Conservation (phyloP, 2,888 invertebrate species). For the Drosophila yooni region DNA sequence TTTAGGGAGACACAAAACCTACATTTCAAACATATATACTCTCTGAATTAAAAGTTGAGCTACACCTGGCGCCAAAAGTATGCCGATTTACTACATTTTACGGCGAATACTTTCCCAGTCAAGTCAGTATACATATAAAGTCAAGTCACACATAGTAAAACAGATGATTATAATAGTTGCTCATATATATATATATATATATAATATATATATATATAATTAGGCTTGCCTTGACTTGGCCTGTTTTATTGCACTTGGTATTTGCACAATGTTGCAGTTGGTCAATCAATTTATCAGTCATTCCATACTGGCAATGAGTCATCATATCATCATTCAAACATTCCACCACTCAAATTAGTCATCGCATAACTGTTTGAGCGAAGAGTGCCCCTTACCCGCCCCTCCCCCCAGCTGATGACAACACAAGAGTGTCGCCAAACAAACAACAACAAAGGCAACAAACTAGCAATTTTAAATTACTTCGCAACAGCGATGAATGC, state of each 20-base stretch:
- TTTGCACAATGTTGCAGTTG: constrained; percentile 18
- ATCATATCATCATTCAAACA: constrained; percentile 6
- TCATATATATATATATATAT: background rate
- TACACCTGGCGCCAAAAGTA: too few relatives aligned
- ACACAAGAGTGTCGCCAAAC: constrained; percentile 35
- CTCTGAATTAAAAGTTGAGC: too few relatives aligned
- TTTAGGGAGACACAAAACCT: too few relatives aligned
- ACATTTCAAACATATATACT: too few relatives aligned
- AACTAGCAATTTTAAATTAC: constrained; percentile 30
- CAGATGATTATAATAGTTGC: background rate
- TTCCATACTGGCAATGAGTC: constrained; percentile 22
- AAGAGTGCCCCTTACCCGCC: background rate
- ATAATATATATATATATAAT: background rate
- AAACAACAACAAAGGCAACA: constrained; percentile 3
- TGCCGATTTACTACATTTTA: too few relatives aligned
- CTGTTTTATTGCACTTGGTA: constrained; percentile 13
- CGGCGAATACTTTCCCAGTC: too few relatives aligned
- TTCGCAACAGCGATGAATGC: constrained; percentile 5
- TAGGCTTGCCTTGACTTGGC: constrained; percentile 42
- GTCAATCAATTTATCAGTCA: constrained; percentile 41
- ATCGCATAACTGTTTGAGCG: constrained; percentile 40
- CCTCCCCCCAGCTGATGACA: constrained; percentile 11
- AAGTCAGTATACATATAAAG: too few relatives aligned
- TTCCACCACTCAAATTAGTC: constrained; percentile 49
- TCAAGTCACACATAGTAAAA: too few relatives aligned